These are phyloP conservation scores for Atrina japonica DNA, from an alignment of 2,888 invertebrate genomes.

Conservation along the genomic window DNA sequence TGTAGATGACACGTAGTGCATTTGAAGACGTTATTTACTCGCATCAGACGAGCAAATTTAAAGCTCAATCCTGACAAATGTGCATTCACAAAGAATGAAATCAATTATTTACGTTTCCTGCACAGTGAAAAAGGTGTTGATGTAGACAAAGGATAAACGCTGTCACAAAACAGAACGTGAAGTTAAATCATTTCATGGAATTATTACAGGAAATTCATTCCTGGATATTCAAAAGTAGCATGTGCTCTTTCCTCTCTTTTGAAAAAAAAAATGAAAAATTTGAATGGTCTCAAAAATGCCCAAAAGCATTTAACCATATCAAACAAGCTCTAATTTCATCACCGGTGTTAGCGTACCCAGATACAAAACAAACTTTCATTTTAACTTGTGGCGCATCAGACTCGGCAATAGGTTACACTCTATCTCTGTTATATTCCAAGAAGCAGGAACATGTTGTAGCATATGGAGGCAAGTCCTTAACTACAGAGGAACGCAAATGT, in stretches of 20 bases:
- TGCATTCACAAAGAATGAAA: slow-evolving; percentile 14
- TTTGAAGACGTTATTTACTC: slow-evolving; percentile 17
- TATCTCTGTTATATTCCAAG: slow-evolving; percentile 39
- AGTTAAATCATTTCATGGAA: slow-evolving; percentile 14
- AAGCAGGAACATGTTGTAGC: slow-evolving; percentile 33
- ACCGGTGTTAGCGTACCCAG: background rate
- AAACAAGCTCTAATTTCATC: slow-evolving; percentile 11
- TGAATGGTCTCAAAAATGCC: slow-evolving; percentile 16
- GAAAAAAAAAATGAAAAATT: slow-evolving; percentile 17
- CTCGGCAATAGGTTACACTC: slow-evolving; percentile 40
- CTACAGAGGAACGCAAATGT: slow-evolving; percentile 17
- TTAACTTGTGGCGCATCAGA: slow-evolving; percentile 47
- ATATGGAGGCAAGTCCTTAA: slow-evolving; percentile 36
- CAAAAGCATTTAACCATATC: slow-evolving; percentile 7
- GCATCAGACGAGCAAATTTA: slow-evolving; percentile 14
- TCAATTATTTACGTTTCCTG: slow-evolving; percentile 26
- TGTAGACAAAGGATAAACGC: slow-evolving; percentile 25
- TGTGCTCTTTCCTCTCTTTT: slow-evolving; percentile 2
- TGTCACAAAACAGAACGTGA: slow-evolving; percentile 9
- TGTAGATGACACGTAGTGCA: slow-evolving; percentile 29
- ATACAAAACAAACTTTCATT: slow-evolving; percentile 22
- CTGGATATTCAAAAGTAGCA: slow-evolving; percentile 10
- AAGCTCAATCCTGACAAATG: slow-evolving; percentile 29
- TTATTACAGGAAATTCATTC: slow-evolving; percentile 18
- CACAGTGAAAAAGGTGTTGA: slow-evolving; percentile 18